Base-by-base conservation (phyloP, 2,113 vertebrate genomes). In the Suncus etruscus region DNA sequence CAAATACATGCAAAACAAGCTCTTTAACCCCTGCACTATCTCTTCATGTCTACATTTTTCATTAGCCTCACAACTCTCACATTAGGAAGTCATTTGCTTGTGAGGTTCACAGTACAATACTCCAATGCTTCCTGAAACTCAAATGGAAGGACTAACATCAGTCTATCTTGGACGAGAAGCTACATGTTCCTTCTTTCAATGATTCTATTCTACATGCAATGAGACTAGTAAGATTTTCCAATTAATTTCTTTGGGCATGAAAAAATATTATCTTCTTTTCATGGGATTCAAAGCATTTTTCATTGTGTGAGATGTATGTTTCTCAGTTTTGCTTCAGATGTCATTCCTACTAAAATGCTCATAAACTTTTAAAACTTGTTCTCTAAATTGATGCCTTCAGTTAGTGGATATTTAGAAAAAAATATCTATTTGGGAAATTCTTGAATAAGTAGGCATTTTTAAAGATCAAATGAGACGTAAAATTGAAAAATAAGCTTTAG, bases 231-330 rank as follows among this genome's bases (percentile, higher is more conserved):
- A 82, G 83, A 72, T 87, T 88, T 48, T 77, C 58, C 39, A 88
- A 90, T 88, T 89, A 90, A 95, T 94, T 95, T 96, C 89, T 86
- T 89, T 61, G 50, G 76, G 69, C 54, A 90, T 25, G 69, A 87
- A 94, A 87, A 94, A 95, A 94, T 63, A 65, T 92, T 91, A 96
- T 68, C 11, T 86, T 20, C 18, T 61, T 61, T 61, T 77, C 48
- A 74, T 3, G 81, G 74, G 14, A 69, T 65, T 48, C 83, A 81
- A 54, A 1, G 27, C 50, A 94, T 54, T 82, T 95, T 95, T 12
- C 73, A 47, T 58, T 88, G 76, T 4, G 32, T 87, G 91, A 85
- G 65, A 69, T 89, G 86, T 83, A 83, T 31, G 27, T 86, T 86
- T 80, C 50, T 86, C 31, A 81, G 39, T 87, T 94, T 95, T 88